These are phyloP conservation scores for Melanotaenia maccullochi DNA, from an alignment of 2,797 vertebrate genomes.

Conservation along the genomic window DNA sequence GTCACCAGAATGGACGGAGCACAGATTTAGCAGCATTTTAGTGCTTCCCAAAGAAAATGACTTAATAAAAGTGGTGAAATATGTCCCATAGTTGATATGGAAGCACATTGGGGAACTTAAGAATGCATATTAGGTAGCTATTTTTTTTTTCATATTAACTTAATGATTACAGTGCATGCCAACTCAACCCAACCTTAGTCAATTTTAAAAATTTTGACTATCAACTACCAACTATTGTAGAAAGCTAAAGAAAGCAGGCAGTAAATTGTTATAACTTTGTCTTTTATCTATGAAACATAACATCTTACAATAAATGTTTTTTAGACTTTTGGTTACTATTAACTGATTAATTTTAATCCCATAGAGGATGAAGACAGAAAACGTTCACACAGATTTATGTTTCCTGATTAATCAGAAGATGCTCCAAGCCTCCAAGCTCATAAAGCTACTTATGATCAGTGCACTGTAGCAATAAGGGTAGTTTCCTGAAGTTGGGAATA, in stretches of 20 bases:
- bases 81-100: background rate
- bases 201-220: constrained; percentile 11
- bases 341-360: background rate
- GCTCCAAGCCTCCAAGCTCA: background rate
- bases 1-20: constrained; percentile 30
- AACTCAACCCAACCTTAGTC: constrained; percentile 12
- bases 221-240: constrained; percentile 19
- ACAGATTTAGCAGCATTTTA: constrained; percentile 14
- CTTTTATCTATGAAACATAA: background rate
- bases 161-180: constrained; percentile 34
- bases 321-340: background rate
- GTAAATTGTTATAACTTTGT: constrained; percentile 38
- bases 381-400: no score
- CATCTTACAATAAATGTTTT: background rate
- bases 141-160: constrained; percentile 31
- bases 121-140: constrained; percentile 50
- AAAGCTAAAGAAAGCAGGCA: constrained; percentile 33
- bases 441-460: background rate
- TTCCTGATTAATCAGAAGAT: no score
- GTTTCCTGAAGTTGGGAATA: background rate
- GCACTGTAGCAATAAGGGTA: background rate
- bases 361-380: background rate
- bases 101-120: no score
- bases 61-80: constrained; percentile 12
- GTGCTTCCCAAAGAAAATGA: constrained; percentile 60